Conservation (phyloP, 2,797 vertebrate species). For the Liasis olivaceus region DNA sequence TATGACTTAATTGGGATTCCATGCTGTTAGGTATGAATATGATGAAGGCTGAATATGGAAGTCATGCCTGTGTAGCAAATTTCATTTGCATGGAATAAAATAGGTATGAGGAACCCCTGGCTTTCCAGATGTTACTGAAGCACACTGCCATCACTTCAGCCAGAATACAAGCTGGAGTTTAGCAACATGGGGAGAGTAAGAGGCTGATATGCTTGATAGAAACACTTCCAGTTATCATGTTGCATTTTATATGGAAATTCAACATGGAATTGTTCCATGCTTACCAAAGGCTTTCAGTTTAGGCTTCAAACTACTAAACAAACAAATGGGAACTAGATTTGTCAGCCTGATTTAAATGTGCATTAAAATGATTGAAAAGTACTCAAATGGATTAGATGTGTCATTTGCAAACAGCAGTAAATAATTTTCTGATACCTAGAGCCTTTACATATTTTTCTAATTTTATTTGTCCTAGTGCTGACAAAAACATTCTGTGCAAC, state of each 20-base stretch:
- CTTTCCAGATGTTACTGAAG: not conserved
- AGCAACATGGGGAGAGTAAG: not conserved
- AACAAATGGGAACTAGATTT: not conserved
- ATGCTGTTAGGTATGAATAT: not conserved
- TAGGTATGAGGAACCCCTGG: not conserved
- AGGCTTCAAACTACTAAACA: not conserved
- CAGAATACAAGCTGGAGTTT: not conserved
- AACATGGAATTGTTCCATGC: not conserved
- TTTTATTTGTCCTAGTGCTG: constrained; percentile 32
- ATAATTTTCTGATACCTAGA: constrained; percentile 20
- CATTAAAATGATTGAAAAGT: not conserved
- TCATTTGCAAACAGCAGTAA: not conserved
- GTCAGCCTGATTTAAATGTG: not conserved
- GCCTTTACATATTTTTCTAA: not conserved
- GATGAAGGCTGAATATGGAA: not conserved
- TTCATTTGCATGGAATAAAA: not conserved
- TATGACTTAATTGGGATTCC: not conserved
- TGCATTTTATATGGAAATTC: not conserved
- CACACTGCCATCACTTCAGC: not conserved
- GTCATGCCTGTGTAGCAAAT: not conserved
- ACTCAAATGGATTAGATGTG: not conserved
- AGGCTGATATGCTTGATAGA: not conserved
- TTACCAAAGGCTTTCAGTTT: not conserved
- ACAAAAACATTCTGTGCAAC: not conserved
- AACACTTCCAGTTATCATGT: not conserved